Evolutionary conservation across 2,888 invertebrate genomes (phyloP).

Genomic region (Harpalus rubripes): DNA sequence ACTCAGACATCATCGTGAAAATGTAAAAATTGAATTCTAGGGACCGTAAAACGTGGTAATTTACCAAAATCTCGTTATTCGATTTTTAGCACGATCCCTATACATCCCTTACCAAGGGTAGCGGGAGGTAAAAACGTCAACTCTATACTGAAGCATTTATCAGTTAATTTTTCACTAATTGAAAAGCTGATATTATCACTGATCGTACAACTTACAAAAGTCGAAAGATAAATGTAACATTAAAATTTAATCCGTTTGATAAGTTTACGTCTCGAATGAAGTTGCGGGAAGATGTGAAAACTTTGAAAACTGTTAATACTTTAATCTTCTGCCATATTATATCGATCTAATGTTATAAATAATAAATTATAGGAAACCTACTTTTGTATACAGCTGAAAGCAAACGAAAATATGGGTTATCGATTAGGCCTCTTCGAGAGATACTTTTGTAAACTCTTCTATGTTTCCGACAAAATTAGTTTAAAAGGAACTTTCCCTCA

Average conservation of each 20-base stretch:
- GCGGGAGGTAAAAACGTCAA: too few relatives aligned
- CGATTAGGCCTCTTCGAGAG: neutral
- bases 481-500: neutral
- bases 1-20: too few relatives aligned
- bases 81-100: too few relatives aligned
- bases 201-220: constrained; percentile 6
- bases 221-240: constrained; percentile 30
- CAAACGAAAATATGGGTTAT: constrained; percentile 9
- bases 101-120: too few relatives aligned
- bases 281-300: constrained; percentile 37
- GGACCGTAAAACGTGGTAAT: too few relatives aligned
- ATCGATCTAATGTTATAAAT: constrained; percentile 28
- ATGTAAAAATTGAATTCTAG: too few relatives aligned
- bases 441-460: neutral
- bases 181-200: constrained; percentile 11
- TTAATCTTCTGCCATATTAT: constrained; percentile 28
- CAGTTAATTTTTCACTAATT: neutral
- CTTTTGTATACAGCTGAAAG: neutral
- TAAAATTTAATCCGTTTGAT: constrained; percentile 39
- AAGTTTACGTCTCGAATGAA: constrained; percentile 5
- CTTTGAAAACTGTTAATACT: constrained; percentile 34
- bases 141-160: neutral
- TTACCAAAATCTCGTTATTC: too few relatives aligned
- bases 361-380: constrained; percentile 27
- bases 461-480: neutral